A percentile compares a stretch with the other conserved stretches of the same genome.
Evolutionary conservation across 2,888 invertebrate species (phyloP).

Genomic region (Drosophila nr. medialis): DNA sequence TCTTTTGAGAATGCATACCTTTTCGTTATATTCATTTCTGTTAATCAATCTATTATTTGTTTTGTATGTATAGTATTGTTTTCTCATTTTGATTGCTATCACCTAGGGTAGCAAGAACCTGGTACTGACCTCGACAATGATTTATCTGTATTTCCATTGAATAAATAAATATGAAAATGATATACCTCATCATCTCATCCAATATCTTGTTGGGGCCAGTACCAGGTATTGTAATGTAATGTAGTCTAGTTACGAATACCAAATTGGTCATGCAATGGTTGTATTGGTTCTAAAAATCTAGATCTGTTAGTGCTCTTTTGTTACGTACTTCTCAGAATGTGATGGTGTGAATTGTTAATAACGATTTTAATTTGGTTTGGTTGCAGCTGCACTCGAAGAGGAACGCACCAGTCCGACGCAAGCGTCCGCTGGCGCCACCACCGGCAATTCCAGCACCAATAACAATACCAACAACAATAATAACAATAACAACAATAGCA

Average conservation of each 20-base stretch:
- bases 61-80: constrained; percentile 21
- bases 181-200: neutral
- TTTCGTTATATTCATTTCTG: constrained; percentile 12
- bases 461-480: constrained; percentile 45
- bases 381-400: constrained; percentile 89
- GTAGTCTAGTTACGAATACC: constrained; percentile 35
- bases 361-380: constrained; percentile 17
- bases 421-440: constrained; percentile 62
- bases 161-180: neutral
- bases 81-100: constrained; percentile 17
- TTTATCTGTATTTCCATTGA: neutral
- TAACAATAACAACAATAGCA: constrained; percentile 34
- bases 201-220: constrained; percentile 8
- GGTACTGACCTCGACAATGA: constrained; percentile 30
- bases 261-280: constrained; percentile 44
- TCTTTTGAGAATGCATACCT: constrained; percentile 43
- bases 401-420: constrained; percentile 86
- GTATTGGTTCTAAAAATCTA: constrained; percentile 40
- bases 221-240: constrained; percentile 9
- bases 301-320: constrained; percentile 25
- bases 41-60: constrained; percentile 10
- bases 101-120: constrained; percentile 4
- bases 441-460: constrained; percentile 58
- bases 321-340: neutral
- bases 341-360: constrained; percentile 1